Percentiles rank a stretch among this genome's conserved stretches.
These are phyloP conservation scores for Zelostemma sp. DNA, from an alignment of 1,140 invertebrate genomes.

Conservation along the genomic window DNA sequence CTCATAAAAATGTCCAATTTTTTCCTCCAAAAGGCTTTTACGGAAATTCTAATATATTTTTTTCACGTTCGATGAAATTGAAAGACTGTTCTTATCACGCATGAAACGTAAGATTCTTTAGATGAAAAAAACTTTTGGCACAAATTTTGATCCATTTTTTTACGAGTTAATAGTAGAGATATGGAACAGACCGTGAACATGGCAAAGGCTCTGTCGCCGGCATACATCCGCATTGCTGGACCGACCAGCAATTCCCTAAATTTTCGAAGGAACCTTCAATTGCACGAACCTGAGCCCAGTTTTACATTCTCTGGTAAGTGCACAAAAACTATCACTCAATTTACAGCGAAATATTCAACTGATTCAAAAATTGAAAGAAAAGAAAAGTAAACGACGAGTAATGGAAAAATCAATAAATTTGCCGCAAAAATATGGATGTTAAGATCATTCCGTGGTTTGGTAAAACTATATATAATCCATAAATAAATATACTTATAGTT, in stretches of 20 bases:
- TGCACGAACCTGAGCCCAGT: slow-evolving; percentile 49
- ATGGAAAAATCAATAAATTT: background rate
- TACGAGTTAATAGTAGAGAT: slow-evolving; percentile 54
- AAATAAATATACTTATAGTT: too few species aligned
- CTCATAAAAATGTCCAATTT: too few species aligned
- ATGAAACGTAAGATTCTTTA: too few species aligned
- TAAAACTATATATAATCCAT: too few species aligned
- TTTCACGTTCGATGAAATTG: too few species aligned
- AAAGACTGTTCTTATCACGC: too few species aligned
- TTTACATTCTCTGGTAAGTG: slow-evolving; percentile 53
- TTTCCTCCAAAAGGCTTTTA: too few species aligned
- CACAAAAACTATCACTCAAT: background rate
- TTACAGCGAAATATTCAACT: background rate
- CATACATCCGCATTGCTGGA: slow-evolving; percentile 74
- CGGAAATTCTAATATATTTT: too few species aligned
- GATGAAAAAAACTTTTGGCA: too few species aligned
- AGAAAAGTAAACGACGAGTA: too few species aligned
- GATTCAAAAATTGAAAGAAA: slow-evolving; percentile 4
- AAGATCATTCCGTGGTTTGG: too few species aligned
- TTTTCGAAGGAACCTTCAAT: slow-evolving; percentile 58
- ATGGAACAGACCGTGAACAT: slow-evolving; percentile 63
- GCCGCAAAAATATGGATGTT: too few species aligned
- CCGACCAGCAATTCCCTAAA: slow-evolving; percentile 70
- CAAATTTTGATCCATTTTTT: slow-evolving; percentile 52
- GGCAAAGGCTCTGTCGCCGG: slow-evolving; percentile 73